A percentile compares a stretch with the other conserved stretches of the same genome.
Conservation (phyloP, 2,888 invertebrate species). For the Aethes cnicana region DNA sequence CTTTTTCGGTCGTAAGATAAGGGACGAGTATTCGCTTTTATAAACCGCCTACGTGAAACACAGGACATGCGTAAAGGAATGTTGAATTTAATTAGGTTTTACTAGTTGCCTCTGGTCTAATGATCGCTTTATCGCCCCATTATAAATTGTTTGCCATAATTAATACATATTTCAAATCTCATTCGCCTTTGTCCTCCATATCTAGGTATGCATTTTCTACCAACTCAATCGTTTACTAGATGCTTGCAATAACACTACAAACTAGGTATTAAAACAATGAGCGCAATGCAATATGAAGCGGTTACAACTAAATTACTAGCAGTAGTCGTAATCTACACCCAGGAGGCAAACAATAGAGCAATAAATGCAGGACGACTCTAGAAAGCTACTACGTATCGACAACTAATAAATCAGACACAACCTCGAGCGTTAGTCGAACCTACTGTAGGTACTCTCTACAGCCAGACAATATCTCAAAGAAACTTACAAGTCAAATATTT, state of each 20-base stretch:
- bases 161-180: too few species aligned
- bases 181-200: too few species aligned
- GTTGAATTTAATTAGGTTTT: not conserved
- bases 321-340: conserved; percentile 58
- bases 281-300: conserved; percentile 57
- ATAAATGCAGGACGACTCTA: conserved; percentile 64
- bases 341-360: conserved; percentile 75
- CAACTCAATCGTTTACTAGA: too few species aligned
- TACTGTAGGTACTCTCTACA: conserved; percentile 37
- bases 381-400: conserved; percentile 73
- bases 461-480: conserved; percentile 49
- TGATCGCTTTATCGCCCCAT: too few species aligned
- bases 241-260: too few species aligned
- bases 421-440: conserved; percentile 52
- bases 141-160: too few species aligned
- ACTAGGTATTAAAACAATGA: conserved; percentile 53
- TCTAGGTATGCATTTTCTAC: too few species aligned
- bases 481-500: conserved; percentile 50
- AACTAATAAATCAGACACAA: conserved; percentile 71
- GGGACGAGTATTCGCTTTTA: conserved; percentile 41
- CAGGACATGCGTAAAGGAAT: not conserved
- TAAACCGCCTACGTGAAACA: conserved; percentile 21
- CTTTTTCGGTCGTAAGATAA: conserved; percentile 52
- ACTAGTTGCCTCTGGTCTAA: too few species aligned
- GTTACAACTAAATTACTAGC: conserved; percentile 67